These are phyloP conservation scores for Hylyphantes graminicola DNA, from an alignment of 1,140 invertebrate genomes.

Conservation along the genomic window DNA sequence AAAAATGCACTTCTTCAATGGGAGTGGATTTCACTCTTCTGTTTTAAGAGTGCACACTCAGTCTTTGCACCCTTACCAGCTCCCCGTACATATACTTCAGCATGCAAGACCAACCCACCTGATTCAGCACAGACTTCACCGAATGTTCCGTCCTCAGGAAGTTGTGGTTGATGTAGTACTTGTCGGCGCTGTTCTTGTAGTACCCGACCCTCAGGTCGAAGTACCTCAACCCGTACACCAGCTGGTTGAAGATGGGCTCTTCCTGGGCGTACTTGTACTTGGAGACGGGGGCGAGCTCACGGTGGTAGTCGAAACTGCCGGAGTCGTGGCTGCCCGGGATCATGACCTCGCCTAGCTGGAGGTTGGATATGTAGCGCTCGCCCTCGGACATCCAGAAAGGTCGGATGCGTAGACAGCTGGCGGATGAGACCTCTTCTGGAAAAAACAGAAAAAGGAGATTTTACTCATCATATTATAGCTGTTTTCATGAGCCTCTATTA, in stretches of 20 bases:
- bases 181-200: slow-evolving; percentile 66
- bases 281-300: slow-evolving; percentile 71
- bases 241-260: slow-evolving; percentile 80
- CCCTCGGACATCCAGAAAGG: slow-evolving; percentile 75
- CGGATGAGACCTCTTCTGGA: slow-evolving; percentile 61
- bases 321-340: slow-evolving; percentile 76
- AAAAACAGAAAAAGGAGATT: slow-evolving; percentile 35
- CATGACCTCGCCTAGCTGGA: slow-evolving; percentile 71
- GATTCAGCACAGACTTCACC: slow-evolving; percentile 49
- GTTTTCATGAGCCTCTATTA: no score
- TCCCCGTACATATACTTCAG: neutral
- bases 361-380: slow-evolving; percentile 65
- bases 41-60: no score
- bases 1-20: no score
- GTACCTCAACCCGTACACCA: slow-evolving; percentile 81
- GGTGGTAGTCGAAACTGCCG: slow-evolving; percentile 71
- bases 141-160: slow-evolving; percentile 66
- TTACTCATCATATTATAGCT: neutral
- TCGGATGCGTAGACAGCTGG: slow-evolving; percentile 69
- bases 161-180: slow-evolving; percentile 76
- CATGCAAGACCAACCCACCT: slow-evolving; percentile 63
- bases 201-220: slow-evolving; percentile 79
- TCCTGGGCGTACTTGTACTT: slow-evolving; percentile 72
- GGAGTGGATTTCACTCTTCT: no score
- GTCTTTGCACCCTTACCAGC: no score